These are phyloP conservation scores for Spondyliosoma cantharus DNA, from an alignment of 2,797 vertebrate genomes.

Conservation along the genomic window DNA sequence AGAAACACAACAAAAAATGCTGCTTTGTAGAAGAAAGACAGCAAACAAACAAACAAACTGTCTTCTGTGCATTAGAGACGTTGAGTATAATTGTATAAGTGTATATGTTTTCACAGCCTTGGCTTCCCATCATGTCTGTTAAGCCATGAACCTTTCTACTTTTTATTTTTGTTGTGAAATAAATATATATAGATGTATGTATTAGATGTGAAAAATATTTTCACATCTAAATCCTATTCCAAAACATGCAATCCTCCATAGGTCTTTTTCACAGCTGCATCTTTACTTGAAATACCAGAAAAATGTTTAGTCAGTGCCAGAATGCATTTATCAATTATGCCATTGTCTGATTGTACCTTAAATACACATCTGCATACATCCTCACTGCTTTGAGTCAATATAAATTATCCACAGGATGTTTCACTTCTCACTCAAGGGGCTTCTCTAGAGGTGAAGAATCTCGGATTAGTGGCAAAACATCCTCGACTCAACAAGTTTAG, in stretches of 20 bases:
- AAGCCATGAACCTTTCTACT: slow-evolving; percentile 5
- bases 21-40: neutral
- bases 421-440: neutral
- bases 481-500: slow-evolving; percentile 8
- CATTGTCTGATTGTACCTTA: too few species aligned
- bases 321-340: neutral
- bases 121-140: neutral
- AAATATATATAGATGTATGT: too few species aligned
- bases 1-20: slow-evolving; percentile 11
- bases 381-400: neutral
- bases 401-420: slow-evolving; percentile 14
- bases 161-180: slow-evolving; percentile 28
- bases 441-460: slow-evolving; percentile 7
- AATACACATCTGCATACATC: slow-evolving; percentile 6
- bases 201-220: too few species aligned
- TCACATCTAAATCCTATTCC: slow-evolving; percentile 39
- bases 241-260: slow-evolving; percentile 30
- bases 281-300: neutral
- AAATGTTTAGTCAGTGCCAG: slow-evolving; percentile 14
- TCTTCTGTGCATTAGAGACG: neutral
- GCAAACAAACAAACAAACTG: neutral
- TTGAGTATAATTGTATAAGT: neutral
- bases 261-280: slow-evolving; percentile 9
- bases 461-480: neutral
- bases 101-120: neutral